phyloP scores from a whole-genome alignment of 2,113 vertebrate species.

The Turdus rufiventris region DNA sequence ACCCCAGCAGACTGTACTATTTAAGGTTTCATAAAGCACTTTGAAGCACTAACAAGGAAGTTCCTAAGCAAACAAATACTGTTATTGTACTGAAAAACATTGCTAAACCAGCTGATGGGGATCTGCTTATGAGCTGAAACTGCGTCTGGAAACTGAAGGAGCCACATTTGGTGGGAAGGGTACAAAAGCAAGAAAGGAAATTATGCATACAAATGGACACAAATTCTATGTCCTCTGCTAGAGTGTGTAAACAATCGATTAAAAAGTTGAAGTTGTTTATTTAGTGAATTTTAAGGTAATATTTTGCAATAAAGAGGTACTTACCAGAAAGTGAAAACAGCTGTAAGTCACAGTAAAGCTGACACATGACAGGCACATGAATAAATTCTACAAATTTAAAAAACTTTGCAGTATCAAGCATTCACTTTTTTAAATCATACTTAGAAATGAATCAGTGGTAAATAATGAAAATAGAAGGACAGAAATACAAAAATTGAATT shows the following conservation, averaged over 20 bases:
- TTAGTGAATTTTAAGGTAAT: not conserved
- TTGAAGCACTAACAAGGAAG: slow-evolving; percentile 19
- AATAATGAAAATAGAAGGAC: not conserved
- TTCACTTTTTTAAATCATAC: not conserved
- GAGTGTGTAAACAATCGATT: not conserved
- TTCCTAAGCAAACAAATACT: not conserved
- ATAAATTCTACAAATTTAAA: not conserved
- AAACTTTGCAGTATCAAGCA: not conserved
- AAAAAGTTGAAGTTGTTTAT: not conserved
- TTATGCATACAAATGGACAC: not conserved
- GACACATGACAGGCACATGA: not conserved
- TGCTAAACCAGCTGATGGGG: not conserved
- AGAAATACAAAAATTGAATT: not conserved
- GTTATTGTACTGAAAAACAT: not conserved
- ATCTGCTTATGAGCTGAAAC: not conserved
- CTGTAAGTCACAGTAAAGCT: not conserved
- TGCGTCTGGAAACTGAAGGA: not conserved
- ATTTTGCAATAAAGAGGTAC: not conserved
- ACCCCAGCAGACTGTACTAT: not conserved
- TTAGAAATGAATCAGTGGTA: not conserved
- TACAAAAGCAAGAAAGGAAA: not conserved
- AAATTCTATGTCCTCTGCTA: not conserved
- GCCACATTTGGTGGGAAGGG: not conserved
- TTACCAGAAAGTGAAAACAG: not conserved
- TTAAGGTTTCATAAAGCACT: not conserved